These are phyloP conservation scores for Drosophila cyrtoloma DNA, from an alignment of 2,888 invertebrate species.

Conservation along the genomic window DNA sequence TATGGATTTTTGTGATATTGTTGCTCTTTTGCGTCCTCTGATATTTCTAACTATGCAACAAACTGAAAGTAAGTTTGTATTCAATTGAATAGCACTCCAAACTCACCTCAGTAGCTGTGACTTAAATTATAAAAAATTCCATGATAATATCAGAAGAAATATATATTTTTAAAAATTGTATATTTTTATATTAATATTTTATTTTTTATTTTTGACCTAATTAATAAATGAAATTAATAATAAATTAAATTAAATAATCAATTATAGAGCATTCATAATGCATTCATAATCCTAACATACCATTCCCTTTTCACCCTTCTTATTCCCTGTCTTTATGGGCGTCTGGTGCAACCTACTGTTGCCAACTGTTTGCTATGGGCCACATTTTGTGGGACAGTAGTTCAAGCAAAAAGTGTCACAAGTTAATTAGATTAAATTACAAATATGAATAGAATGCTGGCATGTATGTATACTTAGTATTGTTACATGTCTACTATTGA, in stretches of 20 bases:
- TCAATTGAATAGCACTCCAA: not conserved
- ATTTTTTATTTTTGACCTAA: not conserved
- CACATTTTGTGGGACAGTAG: conserved; percentile 73
- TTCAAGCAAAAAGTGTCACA: conserved; percentile 75
- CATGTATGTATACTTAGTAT: conserved; percentile 15
- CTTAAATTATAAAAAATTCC: not conserved
- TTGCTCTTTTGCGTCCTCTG: not conserved
- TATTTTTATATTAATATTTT: not conserved
- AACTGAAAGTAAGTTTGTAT: not conserved
- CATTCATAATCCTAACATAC: too few relatives aligned
- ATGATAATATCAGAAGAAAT: not conserved
- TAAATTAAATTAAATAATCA: not conserved
- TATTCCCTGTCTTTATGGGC: not conserved
- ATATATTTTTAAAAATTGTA: not conserved
- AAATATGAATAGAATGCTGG: conserved; percentile 46
- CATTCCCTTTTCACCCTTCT: conserved; percentile 10
- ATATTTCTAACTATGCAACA: not conserved
- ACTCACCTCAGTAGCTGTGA: not conserved
- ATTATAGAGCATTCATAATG: not conserved
- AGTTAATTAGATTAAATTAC: conserved; percentile 76
- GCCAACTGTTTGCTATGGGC: conserved; percentile 16
- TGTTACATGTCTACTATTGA: conserved; percentile 44
- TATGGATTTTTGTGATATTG: conserved; percentile 3
- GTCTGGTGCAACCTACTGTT: conserved; percentile 11
- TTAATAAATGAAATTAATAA: not conserved